A percentile compares a stretch with the other conserved stretches of the same genome.
These are phyloP conservation scores for Dicranocentrus wangi DNA, from an alignment of 2,888 invertebrate species.

Conservation along the genomic window DNA sequence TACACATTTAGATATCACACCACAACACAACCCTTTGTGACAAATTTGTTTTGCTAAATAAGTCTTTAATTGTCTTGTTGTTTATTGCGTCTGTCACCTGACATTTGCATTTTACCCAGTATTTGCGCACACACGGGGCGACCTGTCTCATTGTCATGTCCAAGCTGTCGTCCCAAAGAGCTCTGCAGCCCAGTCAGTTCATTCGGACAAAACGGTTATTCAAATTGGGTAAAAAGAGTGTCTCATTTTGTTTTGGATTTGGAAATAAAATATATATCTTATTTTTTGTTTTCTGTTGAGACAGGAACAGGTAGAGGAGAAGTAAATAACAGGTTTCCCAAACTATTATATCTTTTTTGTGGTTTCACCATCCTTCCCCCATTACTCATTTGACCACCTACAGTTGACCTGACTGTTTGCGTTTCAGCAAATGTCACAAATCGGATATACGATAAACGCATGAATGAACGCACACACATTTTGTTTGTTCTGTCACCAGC, in stretches of 20 bases:
- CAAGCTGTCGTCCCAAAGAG: no score
- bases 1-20: no score
- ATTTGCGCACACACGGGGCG: no score
- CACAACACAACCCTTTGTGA: no score
- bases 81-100: constrained; percentile 7
- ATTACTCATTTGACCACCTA: constrained; percentile 24
- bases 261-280: background rate
- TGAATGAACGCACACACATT: background rate
- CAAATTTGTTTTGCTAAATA: constrained; percentile 1
- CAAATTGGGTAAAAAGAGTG: no score
- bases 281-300: background rate
- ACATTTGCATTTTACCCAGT: background rate
- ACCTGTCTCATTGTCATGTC: constrained; percentile 17
- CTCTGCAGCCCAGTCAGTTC: background rate
- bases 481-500: constrained; percentile 14
- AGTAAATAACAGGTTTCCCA: constrained; percentile 17
- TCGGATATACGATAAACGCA: background rate
- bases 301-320: background rate
- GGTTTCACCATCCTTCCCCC: constrained; percentile 14
- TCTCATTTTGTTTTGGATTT: no score
- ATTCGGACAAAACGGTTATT: constrained; percentile 2
- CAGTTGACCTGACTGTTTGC: constrained; percentile 28
- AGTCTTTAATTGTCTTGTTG: background rate
- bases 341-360: background rate
- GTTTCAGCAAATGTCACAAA: constrained; percentile 30